These are phyloP conservation scores for Ichneumoninae sp. DNA, from an alignment of 2,888 invertebrate species.

Conservation along the genomic window DNA sequence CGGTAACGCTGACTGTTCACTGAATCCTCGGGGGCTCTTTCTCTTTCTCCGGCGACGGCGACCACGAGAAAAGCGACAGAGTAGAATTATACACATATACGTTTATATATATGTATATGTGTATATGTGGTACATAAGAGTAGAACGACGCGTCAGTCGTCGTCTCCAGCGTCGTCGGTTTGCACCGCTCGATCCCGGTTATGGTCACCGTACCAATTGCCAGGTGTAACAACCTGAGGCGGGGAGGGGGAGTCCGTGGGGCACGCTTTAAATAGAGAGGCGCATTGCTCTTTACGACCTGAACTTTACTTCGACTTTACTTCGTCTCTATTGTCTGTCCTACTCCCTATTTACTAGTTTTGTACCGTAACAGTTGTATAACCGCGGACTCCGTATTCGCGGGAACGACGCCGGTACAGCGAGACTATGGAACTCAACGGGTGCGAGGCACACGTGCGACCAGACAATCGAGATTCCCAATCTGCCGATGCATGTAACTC, in stretches of 20 bases:
- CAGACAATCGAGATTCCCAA: slow-evolving; percentile 2
- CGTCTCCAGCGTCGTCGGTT: slow-evolving; percentile 26
- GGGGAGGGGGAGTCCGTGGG: slow-evolving; percentile 20
- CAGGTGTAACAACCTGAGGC: slow-evolving; percentile 18
- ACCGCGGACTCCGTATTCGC: slow-evolving; percentile 32
- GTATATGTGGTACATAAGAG: slow-evolving; percentile 7
- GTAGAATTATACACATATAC: slow-evolving; percentile 14
- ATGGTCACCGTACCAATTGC: slow-evolving; percentile 55
- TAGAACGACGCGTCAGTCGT: slow-evolving; percentile 28
- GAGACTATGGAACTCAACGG: background rate
- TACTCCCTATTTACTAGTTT: slow-evolving; percentile 33
- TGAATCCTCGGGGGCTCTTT: slow-evolving; percentile 13
- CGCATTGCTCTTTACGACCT: slow-evolving; percentile 63
- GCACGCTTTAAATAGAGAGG: slow-evolving; percentile 57
- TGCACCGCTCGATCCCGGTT: slow-evolving; percentile 48
- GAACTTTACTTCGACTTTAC: slow-evolving; percentile 57
- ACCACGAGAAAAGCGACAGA: slow-evolving; percentile 20
- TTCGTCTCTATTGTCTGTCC: slow-evolving; percentile 24
- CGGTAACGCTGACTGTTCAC: slow-evolving; percentile 30
- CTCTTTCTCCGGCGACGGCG: slow-evolving; percentile 22
- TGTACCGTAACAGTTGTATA: slow-evolving; percentile 13
- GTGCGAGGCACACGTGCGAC: slow-evolving; percentile 27
- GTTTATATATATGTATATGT: background rate
- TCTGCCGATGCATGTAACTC: slow-evolving; percentile 1
- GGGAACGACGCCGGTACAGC: slow-evolving; percentile 6